Evolutionary conservation across 2,888 invertebrate species (phyloP), one percentile per base, ranked within the genome.

Genomic region (Pinctada fucata): DNA sequence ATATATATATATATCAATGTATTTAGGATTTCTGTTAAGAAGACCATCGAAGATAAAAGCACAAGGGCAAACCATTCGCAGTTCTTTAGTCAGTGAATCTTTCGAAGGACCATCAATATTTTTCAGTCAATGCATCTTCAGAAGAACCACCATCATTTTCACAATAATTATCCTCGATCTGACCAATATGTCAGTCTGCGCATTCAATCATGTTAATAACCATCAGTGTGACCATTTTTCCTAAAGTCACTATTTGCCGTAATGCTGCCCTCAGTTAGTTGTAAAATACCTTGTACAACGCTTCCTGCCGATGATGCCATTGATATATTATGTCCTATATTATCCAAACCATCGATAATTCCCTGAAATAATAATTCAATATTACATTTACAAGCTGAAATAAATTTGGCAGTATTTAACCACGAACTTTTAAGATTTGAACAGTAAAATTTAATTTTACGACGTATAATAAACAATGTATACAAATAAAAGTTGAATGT

Each of bases 281-380:
- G 74, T 2, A 81, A 69, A 47, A 84, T 76, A 4, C 81, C 84
- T 67, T 85, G 84, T 2, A 85, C 81, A 1, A 82, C 78, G 0
- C 83, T 81, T 2, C 80, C 81, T 0, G 82, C 75, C 5, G 74
- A 72, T 1, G 45, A 31, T n/a, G 49, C 16, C 5, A 83, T 64
- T n/a, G 48, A 70, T 4, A 86, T 79, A 10, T 76, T 76, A 73
- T 87, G 88, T 3, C 88, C 87, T 48, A 83, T 82, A 31, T 50
- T 67, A 52, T 64, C 67, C 16, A 88, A 75, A 5, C 85, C 87
- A 10, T 85, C 79, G n/a, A 82, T 52, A 8, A 86, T 78, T 6
- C 78, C 79, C 88, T 88, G 80, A 8, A 80, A 78, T 50, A 31
- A 64, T 10, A 67, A 8, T 13, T 67, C 2, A 49, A 49, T 8